These are phyloP conservation scores for Didymodactylos carnosus DNA, from an alignment of 2,888 invertebrate genomes.

Conservation along the genomic window DNA sequence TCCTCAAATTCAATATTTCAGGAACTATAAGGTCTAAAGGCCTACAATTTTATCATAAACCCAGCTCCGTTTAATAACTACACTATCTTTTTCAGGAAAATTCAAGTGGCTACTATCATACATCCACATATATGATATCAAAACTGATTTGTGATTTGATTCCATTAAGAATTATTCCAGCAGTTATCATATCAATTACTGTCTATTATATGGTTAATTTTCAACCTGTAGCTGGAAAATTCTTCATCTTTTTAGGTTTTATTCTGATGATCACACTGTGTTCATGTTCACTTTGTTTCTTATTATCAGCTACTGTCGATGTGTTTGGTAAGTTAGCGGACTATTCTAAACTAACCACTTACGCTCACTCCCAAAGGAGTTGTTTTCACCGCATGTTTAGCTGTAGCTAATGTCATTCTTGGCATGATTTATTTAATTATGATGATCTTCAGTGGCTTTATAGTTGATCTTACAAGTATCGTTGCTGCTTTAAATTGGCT, in stretches of 20 bases:
- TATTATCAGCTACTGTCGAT: conserved; percentile 24
- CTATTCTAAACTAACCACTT: too few species aligned
- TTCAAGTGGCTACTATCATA: conserved; percentile 31
- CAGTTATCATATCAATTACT: conserved; percentile 23
- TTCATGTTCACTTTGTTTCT: conserved; percentile 28
- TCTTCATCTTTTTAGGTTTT: conserved; percentile 25
- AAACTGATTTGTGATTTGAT: conserved; percentile 31
- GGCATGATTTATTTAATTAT: conserved; percentile 30
- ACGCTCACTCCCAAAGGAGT: too few species aligned
- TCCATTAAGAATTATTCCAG: conserved; percentile 27
- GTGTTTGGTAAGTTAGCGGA: conserved; percentile 28
- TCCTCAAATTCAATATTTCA: too few species aligned
- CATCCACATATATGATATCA: conserved; percentile 30
- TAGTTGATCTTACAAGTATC: not conserved
- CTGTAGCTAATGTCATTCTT: conserved; percentile 28
- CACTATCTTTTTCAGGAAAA: too few species aligned
- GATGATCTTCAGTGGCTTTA: conserved; percentile 22
- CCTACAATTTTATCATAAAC: too few species aligned
- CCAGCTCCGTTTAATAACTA: too few species aligned
- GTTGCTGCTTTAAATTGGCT: not conserved
- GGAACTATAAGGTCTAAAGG: too few species aligned
- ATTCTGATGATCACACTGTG: conserved; percentile 26
- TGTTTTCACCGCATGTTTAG: too few species aligned
- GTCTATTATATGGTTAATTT: conserved; percentile 31
- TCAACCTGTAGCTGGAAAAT: conserved; percentile 20